Percentiles rank a stretch among this genome's conserved stretches.
Evolutionary conservation across 2,888 invertebrate genomes (phyloP).

Genomic region (Amiota mariae): DNA sequence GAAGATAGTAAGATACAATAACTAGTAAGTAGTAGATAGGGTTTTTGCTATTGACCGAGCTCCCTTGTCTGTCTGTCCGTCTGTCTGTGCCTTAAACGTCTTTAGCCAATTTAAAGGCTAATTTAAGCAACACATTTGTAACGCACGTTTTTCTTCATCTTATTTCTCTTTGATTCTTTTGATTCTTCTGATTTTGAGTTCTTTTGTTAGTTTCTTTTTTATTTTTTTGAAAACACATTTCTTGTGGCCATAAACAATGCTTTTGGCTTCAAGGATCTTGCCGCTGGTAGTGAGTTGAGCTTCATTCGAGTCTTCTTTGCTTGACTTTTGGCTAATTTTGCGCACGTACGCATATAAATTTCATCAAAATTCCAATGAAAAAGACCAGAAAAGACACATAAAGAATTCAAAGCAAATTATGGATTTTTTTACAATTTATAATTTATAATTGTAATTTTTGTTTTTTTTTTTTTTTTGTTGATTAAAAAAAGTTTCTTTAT

Average conservation of each 20-base stretch:
- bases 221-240: too few species aligned
- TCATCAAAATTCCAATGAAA: slow-evolving; percentile 66
- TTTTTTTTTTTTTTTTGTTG: slow-evolving; percentile 14
- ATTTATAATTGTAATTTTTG: neutral
- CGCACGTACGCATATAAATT: slow-evolving; percentile 70
- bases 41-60: too few species aligned
- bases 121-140: slow-evolving; percentile 72
- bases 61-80: too few species aligned
- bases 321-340: slow-evolving; percentile 62
- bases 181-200: too few species aligned
- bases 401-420: slow-evolving; percentile 23
- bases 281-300: neutral
- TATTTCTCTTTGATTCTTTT: neutral
- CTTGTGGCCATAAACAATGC: neutral
- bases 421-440: slow-evolving; percentile 7
- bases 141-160: slow-evolving; percentile 61
- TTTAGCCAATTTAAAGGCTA: slow-evolving; percentile 68
- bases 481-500: slow-evolving; percentile 13
- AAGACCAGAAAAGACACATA: neutral
- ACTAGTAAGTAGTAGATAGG: too few species aligned
- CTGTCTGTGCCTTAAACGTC: too few species aligned
- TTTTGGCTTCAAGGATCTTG: neutral
- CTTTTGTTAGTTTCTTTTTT: too few species aligned
- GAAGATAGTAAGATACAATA: too few species aligned
- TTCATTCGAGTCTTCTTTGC: slow-evolving; percentile 1